Evolutionary conservation across 2,113 vertebrate genomes (phyloP), one percentile per base, ranked within the genome.

Genomic region (Atrichornis clamosus): DNA sequence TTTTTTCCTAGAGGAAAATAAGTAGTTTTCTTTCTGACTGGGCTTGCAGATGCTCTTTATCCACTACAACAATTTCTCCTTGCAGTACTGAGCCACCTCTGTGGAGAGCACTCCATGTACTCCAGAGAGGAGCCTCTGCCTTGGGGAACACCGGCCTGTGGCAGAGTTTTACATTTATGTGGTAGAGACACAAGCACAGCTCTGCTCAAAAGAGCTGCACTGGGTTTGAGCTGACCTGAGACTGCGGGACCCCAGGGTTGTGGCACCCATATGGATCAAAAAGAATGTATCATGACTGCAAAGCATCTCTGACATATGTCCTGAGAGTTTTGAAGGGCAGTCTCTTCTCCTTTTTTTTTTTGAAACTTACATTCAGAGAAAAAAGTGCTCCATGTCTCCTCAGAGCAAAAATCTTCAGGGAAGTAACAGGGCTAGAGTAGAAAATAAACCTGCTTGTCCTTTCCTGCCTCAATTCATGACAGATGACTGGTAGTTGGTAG

Each of bases 261-360:
- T 4, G 8, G 47, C 47, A 70, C 22, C 15, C 0, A 0, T 12
- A 8, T 4, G 3, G 33, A 35, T 35, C 39, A n/a, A 68, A 68
- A 79, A 46, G 39, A 49, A 42, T 46, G 26, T 39, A 41, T 60
- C 15, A 3, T 17, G 30, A 42, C 49, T 52, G 28, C 32, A 63
- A 12, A 70, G 39, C 50, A 59, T 26, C 33, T 70, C 42, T 82
- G 74, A 87, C 21, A 28, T 7, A 3, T 3, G 7, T 39, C 4
- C 30, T 23, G 33, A 46, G 23, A 27, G 47, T 62, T 84, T 63
- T 75, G 64, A 87, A 79, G 67, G 52, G 18, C 41, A 39, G 7
- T 23, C 9, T 37, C 42, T 28, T 33, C n/a, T 90, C 13, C 35
- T 46, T 74, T 89, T 74, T 65, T 37, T 50, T 9, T 33, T 59